These are phyloP conservation scores for Onychomys leucogaster DNA, from an alignment of 2,797 vertebrate genomes.

Conservation along the genomic window DNA sequence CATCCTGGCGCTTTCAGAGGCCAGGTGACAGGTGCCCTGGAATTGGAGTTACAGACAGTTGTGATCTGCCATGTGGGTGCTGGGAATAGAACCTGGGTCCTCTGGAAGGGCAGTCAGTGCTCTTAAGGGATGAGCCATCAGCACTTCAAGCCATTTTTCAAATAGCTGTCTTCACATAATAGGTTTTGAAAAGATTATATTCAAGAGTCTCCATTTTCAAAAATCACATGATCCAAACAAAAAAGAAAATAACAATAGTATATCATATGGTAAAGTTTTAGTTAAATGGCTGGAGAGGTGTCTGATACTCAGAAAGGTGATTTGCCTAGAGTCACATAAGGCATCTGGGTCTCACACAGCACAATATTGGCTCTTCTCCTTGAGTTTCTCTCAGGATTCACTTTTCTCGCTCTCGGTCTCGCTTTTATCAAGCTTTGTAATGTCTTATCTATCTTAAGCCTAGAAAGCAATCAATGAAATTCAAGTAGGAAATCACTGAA, in stretches of 20 bases:
- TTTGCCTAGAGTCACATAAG: background rate
- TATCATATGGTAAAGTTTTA: background rate
- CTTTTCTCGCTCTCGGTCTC: background rate
- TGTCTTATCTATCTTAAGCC: conserved; percentile 1
- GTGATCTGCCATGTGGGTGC: background rate
- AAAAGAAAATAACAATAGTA: background rate
- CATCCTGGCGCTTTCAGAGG: background rate
- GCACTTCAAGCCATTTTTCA: conserved; percentile 4
- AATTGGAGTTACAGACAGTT: background rate
- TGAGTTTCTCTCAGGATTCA: background rate
- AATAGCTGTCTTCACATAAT: background rate
- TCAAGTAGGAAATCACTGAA: conserved; percentile 27
- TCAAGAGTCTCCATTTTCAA: conserved; percentile 41
- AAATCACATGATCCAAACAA: conserved; percentile 9
- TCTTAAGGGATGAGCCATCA: background rate
- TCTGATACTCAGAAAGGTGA: background rate
- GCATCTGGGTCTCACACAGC: background rate
- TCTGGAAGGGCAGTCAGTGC: background rate
- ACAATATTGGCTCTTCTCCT: background rate
- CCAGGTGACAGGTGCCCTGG: background rate
- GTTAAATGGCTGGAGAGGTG: background rate
- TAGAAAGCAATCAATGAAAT: conserved; percentile 32
- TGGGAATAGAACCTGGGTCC: background rate
- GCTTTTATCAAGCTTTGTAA: conserved; percentile 2
- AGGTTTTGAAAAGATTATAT: conserved; percentile 50